These are phyloP conservation scores for Prosopocoilus inquinatus DNA, from an alignment of 2,888 invertebrate genomes.

Conservation along the genomic window DNA sequence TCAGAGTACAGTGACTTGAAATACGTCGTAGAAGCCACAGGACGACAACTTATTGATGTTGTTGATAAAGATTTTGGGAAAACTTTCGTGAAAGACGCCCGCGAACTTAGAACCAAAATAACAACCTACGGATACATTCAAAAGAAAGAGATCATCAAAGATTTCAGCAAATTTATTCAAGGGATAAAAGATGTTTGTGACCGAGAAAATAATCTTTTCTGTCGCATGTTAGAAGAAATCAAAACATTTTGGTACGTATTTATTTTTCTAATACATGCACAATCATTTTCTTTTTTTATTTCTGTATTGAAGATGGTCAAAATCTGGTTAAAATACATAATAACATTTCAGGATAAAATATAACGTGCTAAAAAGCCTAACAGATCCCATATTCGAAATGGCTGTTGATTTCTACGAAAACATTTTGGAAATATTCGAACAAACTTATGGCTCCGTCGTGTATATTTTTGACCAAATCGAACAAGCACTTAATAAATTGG, in stretches of 20 bases:
- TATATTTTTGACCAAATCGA: slow-evolving; percentile 8
- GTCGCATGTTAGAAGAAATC: background rate
- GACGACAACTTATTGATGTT: slow-evolving; percentile 29
- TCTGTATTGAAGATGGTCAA: too few species aligned
- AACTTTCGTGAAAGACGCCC: slow-evolving; percentile 21
- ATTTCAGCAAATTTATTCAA: background rate
- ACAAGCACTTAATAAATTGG: slow-evolving; percentile 20
- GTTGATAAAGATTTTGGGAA: slow-evolving; percentile 30
- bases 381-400: slow-evolving; percentile 2
- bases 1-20: slow-evolving; percentile 30
- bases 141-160: background rate
- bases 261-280: background rate
- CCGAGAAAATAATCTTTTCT: background rate
- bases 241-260: background rate
- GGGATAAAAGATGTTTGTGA: too few species aligned
- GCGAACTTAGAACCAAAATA: slow-evolving; percentile 12
- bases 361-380: slow-evolving; percentile 1
- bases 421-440: background rate
- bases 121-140: slow-evolving; percentile 32
- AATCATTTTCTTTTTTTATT: background rate
- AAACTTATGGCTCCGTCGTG: background rate
- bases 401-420: background rate
- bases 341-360: background rate
- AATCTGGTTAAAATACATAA: too few species aligned
- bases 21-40: slow-evolving; percentile 30